These are phyloP conservation scores for Tarsius wallacei DNA, from an alignment of 2,797 vertebrate species.

Conservation along the genomic window DNA sequence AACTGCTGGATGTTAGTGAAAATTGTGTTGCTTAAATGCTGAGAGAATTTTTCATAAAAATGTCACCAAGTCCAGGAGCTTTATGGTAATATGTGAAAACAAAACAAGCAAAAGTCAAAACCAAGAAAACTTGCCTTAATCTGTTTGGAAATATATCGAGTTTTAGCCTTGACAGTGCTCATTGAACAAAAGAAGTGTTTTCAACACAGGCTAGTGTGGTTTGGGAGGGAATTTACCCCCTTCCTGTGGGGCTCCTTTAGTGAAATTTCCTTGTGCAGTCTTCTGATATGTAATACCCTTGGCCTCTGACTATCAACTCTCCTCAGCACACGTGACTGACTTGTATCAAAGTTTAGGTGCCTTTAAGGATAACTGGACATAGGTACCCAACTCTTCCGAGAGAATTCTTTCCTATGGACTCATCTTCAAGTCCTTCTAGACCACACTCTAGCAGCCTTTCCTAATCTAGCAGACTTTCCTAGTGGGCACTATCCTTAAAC, in stretches of 20 bases:
- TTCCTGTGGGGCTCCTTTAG: not conserved
- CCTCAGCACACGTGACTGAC: not conserved
- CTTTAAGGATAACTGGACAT: not conserved
- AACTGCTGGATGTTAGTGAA: not conserved
- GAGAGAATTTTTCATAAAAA: slow-evolving; percentile 32
- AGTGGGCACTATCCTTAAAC: too few relatives aligned
- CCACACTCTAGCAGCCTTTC: not conserved
- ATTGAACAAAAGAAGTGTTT: not conserved
- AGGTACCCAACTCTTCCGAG: not conserved
- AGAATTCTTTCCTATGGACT: not conserved
- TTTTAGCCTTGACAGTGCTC: not conserved
- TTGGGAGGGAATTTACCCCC: not conserved
- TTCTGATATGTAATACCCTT: not conserved
- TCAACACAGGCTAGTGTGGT: not conserved
- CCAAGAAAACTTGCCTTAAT: not conserved
- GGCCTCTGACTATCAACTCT: not conserved
- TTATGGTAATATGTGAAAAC: not conserved
- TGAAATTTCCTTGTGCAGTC: too few relatives aligned
- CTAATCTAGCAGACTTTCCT: not conserved
- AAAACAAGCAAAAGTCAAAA: not conserved
- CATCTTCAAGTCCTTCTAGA: not conserved
- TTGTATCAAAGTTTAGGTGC: not conserved
- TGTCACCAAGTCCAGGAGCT: not conserved
- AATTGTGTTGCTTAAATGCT: not conserved
- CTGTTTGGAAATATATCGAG: not conserved